These are phyloP conservation scores for Spisula subtruncata DNA, from an alignment of 2,888 invertebrate species.

Conservation along the genomic window DNA sequence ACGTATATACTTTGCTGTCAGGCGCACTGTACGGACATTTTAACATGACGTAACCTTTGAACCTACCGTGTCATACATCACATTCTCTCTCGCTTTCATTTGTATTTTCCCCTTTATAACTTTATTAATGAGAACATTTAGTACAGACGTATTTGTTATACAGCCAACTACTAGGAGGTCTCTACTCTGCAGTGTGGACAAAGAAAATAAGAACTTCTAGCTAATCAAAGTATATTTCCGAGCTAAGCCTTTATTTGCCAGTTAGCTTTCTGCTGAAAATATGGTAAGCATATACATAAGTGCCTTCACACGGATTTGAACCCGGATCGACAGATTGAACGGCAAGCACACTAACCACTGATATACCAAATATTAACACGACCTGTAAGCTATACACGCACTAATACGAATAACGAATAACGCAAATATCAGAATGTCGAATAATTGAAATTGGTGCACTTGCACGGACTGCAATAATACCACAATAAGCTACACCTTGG, in stretches of 20 bases:
- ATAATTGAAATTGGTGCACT: background rate
- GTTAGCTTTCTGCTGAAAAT: too few relatives aligned
- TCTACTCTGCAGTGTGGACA: constrained; percentile 21
- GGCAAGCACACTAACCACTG: too few relatives aligned
- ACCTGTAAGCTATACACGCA: background rate
- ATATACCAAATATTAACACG: background rate
- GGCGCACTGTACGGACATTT: constrained; percentile 22
- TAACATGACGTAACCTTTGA: constrained; percentile 41
- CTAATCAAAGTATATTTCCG: background rate
- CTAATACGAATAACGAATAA: too few relatives aligned
- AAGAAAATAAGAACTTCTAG: background rate
- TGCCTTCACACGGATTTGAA: too few relatives aligned
- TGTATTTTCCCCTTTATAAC: background rate
- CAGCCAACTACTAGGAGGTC: background rate
- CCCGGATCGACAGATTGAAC: too few relatives aligned
- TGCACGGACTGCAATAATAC: background rate
- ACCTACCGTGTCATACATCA: constrained; percentile 3
- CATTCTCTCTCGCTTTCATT: background rate
- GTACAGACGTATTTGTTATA: background rate
- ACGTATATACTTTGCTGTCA: constrained; percentile 39
- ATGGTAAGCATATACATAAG: too few relatives aligned
- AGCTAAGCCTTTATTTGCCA: too few relatives aligned
- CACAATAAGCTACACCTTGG: background rate
- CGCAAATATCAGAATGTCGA: background rate
- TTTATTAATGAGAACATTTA: constrained; percentile 4